These are phyloP conservation scores for Chrysogorgia sp. DNA, from an alignment of 92 coral and sea anemone genomes.

Conservation along the genomic window DNA sequence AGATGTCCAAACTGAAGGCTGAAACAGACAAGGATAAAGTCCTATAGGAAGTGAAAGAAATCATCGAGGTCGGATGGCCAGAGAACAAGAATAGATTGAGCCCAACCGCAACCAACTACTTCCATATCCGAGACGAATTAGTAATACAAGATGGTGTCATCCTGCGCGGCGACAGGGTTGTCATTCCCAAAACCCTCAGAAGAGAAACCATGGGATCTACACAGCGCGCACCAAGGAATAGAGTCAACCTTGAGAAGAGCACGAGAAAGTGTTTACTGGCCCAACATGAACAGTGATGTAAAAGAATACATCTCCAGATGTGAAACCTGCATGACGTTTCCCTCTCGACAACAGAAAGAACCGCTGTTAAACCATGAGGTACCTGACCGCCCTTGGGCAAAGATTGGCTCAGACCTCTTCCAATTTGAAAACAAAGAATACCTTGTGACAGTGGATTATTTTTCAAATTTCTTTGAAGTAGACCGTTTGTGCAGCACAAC, in stretches of 20 bases:
- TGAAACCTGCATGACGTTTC: conserved; percentile 10
- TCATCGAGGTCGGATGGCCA: no score
- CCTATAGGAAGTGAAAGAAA: no score
- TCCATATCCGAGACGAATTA: conserved; percentile 23
- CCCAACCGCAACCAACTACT: no score
- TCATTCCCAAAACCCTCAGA: conserved; percentile 12
- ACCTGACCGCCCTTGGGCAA: conserved; percentile 15
- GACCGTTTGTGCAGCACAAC: not conserved
- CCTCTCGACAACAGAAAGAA: conserved; percentile 13
- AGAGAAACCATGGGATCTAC: conserved; percentile 8
- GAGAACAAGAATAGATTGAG: no score
- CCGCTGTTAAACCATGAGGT: conserved; percentile 4
- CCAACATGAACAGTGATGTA: conserved; percentile 17
- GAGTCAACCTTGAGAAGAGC: conserved; percentile 3
- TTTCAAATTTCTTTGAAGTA: conserved; percentile 19
- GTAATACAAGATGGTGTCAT: conserved; percentile 4
- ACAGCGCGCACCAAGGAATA: conserved; percentile 22
- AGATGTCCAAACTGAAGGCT: no score
- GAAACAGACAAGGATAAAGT: no score
- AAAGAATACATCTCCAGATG: conserved; percentile 17
- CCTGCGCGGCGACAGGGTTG: conserved; percentile 20
- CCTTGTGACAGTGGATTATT: conserved; percentile 25
- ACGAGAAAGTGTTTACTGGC: conserved; percentile 20
- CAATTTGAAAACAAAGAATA: conserved; percentile 9
- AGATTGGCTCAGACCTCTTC: conserved; percentile 15